Conservation (phyloP, 1,140 invertebrate genomes). For the Bombus waltoni region DNA sequence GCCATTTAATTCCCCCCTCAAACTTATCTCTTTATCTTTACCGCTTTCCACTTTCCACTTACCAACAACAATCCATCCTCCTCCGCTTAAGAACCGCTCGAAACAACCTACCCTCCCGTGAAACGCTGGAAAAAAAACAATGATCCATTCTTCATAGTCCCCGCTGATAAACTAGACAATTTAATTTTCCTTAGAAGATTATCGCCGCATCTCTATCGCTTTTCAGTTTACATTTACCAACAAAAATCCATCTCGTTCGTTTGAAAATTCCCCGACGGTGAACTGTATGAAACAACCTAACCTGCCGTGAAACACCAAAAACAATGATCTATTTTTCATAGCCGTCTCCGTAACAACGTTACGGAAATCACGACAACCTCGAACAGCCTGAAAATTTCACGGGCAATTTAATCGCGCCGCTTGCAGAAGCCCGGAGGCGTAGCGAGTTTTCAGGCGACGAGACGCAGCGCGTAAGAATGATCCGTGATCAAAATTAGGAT, state of each 20-base stretch:
- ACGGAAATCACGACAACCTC: conserved; percentile 3
- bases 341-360: not conserved
- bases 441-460: not conserved
- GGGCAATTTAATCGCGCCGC: conserved; percentile 30
- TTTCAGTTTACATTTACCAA: not conserved
- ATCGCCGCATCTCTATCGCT: not conserved
- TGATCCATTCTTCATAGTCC: not conserved
- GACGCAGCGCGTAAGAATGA: conserved; percentile 10
- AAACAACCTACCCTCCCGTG: not conserved
- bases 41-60: not conserved
- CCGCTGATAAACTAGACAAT: not conserved
- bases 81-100: no score
- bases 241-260: not conserved
- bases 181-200: not conserved
- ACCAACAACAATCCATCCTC: not conserved
- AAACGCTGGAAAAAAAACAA: not conserved
- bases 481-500: conserved; percentile 43
- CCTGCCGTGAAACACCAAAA: not conserved
- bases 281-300: not conserved
- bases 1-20: not conserved
- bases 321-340: conserved; percentile 12
- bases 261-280: not conserved
- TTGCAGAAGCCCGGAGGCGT: not conserved
- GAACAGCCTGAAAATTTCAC: conserved; percentile 26
- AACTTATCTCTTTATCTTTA: not conserved